Conservation (phyloP, 2,797 vertebrate species). For the Mus spretus region DNA sequence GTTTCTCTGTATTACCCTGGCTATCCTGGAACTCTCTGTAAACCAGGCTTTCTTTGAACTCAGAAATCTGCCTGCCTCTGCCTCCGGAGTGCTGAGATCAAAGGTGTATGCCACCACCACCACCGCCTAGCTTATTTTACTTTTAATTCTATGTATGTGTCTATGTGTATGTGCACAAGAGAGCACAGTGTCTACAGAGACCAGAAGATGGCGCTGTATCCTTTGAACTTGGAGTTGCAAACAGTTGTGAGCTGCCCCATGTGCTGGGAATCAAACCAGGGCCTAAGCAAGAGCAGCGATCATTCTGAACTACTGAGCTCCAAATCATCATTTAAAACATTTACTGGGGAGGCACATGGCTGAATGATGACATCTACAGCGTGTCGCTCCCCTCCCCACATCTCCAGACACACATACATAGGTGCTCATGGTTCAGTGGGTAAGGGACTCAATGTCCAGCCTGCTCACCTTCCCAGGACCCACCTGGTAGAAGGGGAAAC, state of each 20-base stretch:
- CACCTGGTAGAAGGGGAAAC: not conserved
- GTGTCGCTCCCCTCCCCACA: no score
- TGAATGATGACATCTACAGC: no score
- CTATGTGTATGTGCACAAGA: not conserved
- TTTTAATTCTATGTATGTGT: not conserved
- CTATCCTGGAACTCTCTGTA: not conserved
- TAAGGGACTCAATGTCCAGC: not conserved
- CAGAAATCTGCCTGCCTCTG: not conserved
- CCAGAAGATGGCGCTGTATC: not conserved
- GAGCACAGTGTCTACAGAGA: no score
- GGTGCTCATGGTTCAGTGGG: no score
- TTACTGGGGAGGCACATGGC: no score
- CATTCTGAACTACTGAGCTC: not conserved
- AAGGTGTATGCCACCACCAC: not conserved
- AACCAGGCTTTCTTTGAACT: not conserved
- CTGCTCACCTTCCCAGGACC: not conserved
- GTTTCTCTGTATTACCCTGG: not conserved
- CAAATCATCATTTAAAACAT: not conserved
- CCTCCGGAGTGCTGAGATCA: not conserved
- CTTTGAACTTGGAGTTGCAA: not conserved
- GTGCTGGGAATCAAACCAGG: not conserved
- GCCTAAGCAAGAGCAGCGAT: not conserved
- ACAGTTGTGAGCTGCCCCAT: not conserved
- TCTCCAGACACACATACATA: no score
- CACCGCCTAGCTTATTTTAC: not conserved